Percentiles rank a stretch among this genome's conserved stretches.
Conservation (phyloP, 2,888 invertebrate genomes). For the Erebia palarica region DNA sequence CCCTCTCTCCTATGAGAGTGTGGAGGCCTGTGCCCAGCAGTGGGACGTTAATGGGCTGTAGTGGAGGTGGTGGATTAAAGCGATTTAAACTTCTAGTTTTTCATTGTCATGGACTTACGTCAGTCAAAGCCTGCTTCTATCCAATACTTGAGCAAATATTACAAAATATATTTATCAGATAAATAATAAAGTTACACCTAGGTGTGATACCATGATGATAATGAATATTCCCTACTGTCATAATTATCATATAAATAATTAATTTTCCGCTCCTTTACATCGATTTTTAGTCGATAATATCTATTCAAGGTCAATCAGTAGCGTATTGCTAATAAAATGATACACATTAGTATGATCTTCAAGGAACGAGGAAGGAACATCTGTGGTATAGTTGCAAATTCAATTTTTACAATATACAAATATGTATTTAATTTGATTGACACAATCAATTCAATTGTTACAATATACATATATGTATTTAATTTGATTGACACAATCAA, state of each 20-base stretch:
- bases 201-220: neutral
- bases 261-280: neutral
- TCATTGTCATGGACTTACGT: no score
- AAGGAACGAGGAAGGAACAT: neutral
- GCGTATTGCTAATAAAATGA: neutral
- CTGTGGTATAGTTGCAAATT: neutral
- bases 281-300: neutral
- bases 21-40: no score
- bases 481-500: no score
- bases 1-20: no score
- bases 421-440: no score
- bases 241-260: constrained; percentile 1
- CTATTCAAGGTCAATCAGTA: neutral
- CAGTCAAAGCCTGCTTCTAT: no score
- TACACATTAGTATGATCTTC: neutral
- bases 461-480: no score
- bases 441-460: no score
- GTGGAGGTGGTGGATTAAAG: no score
- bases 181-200: constrained; percentile 9
- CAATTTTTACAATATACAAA: neutral
- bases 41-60: no score
- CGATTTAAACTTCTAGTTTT: no score
- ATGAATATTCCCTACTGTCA: neutral
- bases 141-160: neutral
- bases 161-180: neutral